Percentiles rank a stretch among this genome's conserved stretches.
Conservation (phyloP, 2,113 vertebrate genomes). For the Alethe diademata region DNA sequence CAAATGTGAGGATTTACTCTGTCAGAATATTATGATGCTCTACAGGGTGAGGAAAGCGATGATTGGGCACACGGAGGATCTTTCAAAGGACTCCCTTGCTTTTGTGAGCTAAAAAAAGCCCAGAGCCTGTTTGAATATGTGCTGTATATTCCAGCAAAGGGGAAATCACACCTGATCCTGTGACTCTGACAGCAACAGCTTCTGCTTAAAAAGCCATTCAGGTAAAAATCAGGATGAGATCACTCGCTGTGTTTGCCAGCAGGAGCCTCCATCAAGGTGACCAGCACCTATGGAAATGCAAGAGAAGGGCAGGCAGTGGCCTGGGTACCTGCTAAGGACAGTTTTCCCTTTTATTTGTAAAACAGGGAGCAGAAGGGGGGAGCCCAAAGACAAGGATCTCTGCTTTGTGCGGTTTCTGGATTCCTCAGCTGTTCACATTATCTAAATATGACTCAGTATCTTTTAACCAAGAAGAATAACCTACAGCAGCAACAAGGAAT, state of each 20-base stretch:
- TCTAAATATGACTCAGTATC: background rate
- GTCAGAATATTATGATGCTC: constrained; percentile 35
- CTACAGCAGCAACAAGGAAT: background rate
- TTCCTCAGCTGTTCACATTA: background rate
- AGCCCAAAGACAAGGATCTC: background rate
- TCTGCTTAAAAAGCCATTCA: background rate
- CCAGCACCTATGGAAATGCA: background rate
- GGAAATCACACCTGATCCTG: constrained; percentile 6
- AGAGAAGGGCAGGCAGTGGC: fast-evolving
- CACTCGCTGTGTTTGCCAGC: background rate
- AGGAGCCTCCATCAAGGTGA: background rate
- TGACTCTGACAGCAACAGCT: background rate
- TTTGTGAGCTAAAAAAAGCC: constrained; percentile 53
- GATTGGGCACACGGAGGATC: constrained; percentile 16
- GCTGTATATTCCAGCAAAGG: constrained; percentile 1
- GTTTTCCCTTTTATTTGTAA: background rate
- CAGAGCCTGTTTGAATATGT: background rate
- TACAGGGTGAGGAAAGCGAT: background rate
- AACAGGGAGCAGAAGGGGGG: background rate
- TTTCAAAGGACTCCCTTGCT: constrained; percentile 50
- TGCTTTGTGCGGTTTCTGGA: background rate
- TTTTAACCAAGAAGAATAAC: background rate
- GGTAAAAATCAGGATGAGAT: background rate
- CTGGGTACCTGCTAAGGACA: background rate
- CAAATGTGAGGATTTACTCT: constrained; percentile 58